phyloP scores from a whole-genome alignment of 2,113 vertebrate species.

The Gallinago paraguaiae region DNA sequence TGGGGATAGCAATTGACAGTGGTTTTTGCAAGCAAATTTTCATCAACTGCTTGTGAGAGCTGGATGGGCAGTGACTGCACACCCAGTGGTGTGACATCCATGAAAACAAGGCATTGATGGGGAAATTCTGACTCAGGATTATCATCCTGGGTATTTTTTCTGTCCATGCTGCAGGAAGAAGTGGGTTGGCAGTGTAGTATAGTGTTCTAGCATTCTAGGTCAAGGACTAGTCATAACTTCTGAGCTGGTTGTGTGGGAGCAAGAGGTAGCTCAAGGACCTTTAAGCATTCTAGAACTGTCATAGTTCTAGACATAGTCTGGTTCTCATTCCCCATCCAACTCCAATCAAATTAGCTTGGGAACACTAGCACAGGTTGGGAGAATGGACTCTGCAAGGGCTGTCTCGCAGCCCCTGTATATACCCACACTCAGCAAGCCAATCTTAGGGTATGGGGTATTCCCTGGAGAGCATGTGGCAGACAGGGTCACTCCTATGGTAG shows the following conservation, averaged over 20 bases:
- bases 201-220: neutral
- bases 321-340: neutral
- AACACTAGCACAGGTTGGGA: neutral
- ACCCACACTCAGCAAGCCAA: neutral
- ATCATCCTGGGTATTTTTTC: neutral
- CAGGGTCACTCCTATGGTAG: neutral
- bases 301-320: neutral
- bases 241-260: neutral
- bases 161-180: neutral
- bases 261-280: neutral
- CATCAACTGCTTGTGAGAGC: neutral
- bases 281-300: neutral
- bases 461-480: neutral
- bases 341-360: neutral
- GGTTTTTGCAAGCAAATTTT: neutral
- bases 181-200: neutral
- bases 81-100: neutral
- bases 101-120: neutral
- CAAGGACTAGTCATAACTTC: neutral
- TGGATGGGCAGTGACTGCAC: neutral
- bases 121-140: neutral
- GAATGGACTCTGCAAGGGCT: neutral
- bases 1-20: neutral
- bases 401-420: neutral
- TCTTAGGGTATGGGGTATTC: neutral